Percentiles rank a stretch among this genome's conserved stretches.
Conservation (phyloP, 2,888 invertebrate species). For the Andricus quercusramuli region DNA sequence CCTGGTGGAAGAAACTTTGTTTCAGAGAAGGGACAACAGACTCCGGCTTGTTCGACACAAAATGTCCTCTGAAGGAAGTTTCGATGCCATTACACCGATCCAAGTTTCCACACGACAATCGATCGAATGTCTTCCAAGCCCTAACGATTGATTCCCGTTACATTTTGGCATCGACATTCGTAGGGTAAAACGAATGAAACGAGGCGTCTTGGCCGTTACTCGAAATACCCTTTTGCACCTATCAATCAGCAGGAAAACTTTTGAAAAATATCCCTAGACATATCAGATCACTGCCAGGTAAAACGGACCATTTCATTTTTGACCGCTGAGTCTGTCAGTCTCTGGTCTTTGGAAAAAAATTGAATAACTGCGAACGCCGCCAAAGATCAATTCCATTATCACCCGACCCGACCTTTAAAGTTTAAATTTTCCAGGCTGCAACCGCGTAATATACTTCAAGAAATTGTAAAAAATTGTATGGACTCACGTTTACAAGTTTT, state of each 20-base stretch:
- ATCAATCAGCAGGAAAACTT: slow-evolving; percentile 11
- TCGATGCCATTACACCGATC: slow-evolving; percentile 8
- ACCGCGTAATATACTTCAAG: neutral
- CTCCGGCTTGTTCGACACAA: slow-evolving; percentile 22
- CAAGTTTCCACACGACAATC: slow-evolving; percentile 18
- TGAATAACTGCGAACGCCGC: neutral
- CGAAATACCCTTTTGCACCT: neutral
- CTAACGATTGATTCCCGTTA: slow-evolving; percentile 30
- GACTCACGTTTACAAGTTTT: no score
- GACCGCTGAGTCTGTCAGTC: neutral
- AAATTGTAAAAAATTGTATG: no score
- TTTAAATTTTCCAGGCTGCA: neutral
- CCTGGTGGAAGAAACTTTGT: neutral
- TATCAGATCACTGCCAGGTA: slow-evolving; percentile 3
- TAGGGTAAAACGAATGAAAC: neutral
- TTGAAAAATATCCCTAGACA: neutral
- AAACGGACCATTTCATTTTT: neutral
- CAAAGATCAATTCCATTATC: neutral
- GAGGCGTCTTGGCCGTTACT: slow-evolving; percentile 1
- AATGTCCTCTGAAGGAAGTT: slow-evolving; percentile 13
- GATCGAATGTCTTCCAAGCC: slow-evolving; percentile 10
- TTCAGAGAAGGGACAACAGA: neutral
- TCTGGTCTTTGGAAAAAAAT: neutral
- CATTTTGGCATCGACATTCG: neutral
- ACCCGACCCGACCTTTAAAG: neutral